A percentile compares a stretch with the other conserved stretches of the same genome.
phyloP scores from a whole-genome alignment of 2,888 invertebrate species.

The Tubiluchus corallicola region DNA sequence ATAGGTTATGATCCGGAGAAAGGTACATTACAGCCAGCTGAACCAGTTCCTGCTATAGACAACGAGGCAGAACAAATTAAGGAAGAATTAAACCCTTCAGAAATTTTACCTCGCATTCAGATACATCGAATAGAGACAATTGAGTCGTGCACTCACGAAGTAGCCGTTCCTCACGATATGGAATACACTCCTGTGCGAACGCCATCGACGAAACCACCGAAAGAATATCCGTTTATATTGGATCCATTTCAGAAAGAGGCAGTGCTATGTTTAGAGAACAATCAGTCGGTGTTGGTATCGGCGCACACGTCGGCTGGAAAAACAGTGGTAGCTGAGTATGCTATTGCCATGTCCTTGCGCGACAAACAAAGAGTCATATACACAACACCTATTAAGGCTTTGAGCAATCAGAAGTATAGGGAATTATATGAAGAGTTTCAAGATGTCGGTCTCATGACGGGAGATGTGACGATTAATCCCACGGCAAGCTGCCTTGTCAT shows the following conservation, averaged over 20 bases:
- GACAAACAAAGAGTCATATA: constrained; percentile 96
- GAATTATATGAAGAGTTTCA: constrained; percentile 90
- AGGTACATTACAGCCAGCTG: too few relatives aligned
- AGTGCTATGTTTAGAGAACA: constrained; percentile 85
- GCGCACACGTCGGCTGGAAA: constrained; percentile 99
- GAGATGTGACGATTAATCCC: constrained; percentile 97
- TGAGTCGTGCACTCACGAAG: constrained; percentile 88
- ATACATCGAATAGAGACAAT: constrained; percentile 73
- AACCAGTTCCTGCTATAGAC: too few relatives aligned
- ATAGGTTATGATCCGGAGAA: too few relatives aligned
- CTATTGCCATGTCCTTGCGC: constrained; percentile 78
- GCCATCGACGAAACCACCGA: constrained; percentile 52
- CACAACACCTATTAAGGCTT: constrained; percentile 96
- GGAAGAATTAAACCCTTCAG: constrained; percentile 18
- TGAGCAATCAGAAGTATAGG: constrained; percentile 97
- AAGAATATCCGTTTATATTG: constrained; percentile 77
- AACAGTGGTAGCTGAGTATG: constrained; percentile 93
- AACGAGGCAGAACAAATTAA: not conserved
- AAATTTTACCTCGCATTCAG: constrained; percentile 56
- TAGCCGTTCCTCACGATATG: constrained; percentile 62
- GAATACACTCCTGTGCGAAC: constrained; percentile 44
- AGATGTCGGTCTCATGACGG: constrained; percentile 95
- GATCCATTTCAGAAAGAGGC: constrained; percentile 98
- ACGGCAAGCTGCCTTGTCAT: constrained; percentile 93
- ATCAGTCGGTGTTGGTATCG: constrained; percentile 92